Base-by-base conservation (phyloP, 2,888 invertebrate species). In the Cosmopolites sordidus region DNA sequence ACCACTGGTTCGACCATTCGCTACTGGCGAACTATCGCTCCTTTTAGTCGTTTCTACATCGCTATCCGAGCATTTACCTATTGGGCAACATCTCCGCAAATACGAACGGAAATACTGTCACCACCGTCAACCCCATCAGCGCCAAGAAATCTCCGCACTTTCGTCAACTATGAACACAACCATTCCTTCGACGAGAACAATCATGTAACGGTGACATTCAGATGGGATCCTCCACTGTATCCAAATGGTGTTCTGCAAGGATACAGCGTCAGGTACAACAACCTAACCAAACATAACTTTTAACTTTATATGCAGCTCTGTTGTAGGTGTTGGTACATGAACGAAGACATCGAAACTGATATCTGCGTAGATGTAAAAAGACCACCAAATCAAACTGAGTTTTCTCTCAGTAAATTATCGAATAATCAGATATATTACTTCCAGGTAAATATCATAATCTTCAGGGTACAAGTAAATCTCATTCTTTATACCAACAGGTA, bases 81-180 rank as follows among this genome's bases (percentile, higher is more conserved):
- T 64, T 94, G 94, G 93, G 89, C 88, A 12, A 82, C 84, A 1
- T 86, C 90, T 0, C 75, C 79, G 1, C 79, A 82, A 14, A 80
- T 83, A 0, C 76, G 81, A 0, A 79, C 80, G 0, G 75, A 76
- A n/a, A 68, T 89, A 0, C 80, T 80, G 64, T 89, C 93, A 0
- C 94, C 94, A 0, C 83, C 89, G 56, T 88, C 90, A 8, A 83
- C 83, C 16, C 94, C 94, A 0, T 82, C 84, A 1, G 82, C 82
- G 16, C 94, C 94, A 0, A 76, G 78, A 0, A 79, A 83, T 48
- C 80, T 89, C 0, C 76, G 93, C 39, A 82, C 87, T 4, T 95
- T 87, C 68, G 81, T 92, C 37, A 80, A 80, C 11, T 80, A 79
- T 14, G 66, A 73, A 43, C 51, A 75, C 38, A 69, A 75, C 48